phyloP scores from a whole-genome alignment of 2,797 vertebrate genomes.

The Hydrolagus colliei region DNA sequence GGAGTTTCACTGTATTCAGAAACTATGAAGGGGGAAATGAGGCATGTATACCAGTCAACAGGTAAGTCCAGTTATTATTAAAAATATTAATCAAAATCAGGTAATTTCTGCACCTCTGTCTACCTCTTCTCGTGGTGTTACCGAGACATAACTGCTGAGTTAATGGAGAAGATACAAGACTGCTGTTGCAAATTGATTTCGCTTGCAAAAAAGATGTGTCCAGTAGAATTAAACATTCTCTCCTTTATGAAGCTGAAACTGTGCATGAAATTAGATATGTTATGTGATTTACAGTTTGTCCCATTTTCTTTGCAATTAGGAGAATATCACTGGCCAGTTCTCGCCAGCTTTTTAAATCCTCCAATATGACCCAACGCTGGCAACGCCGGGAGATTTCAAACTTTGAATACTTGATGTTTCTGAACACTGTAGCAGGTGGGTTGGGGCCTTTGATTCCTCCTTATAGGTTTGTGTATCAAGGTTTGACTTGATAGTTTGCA shows the following conservation, averaged over 20 bases:
- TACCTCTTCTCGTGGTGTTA: background rate
- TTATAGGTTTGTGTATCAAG: conserved; percentile 51
- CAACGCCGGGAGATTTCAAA: conserved; percentile 97
- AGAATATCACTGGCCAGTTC: conserved; percentile 91
- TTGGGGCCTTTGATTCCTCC: conserved; percentile 37
- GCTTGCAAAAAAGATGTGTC: background rate
- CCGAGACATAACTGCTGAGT: background rate
- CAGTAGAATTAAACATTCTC: background rate
- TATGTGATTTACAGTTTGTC: background rate
- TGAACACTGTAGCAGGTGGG: conserved; percentile 97
- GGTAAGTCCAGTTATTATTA: no score
- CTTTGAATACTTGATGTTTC: conserved; percentile 99
- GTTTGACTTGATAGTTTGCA: conserved; percentile 43
- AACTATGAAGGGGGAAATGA: background rate
- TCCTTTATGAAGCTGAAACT: background rate
- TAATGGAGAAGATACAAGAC: background rate
- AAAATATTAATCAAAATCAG: background rate
- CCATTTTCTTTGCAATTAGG: conserved; percentile 53
- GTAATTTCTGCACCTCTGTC: background rate
- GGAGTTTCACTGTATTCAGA: background rate
- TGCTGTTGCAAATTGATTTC: background rate
- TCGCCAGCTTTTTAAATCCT: conserved; percentile 97
- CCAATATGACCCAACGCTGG: conserved; percentile 99
- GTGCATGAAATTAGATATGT: background rate
- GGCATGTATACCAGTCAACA: background rate